Base-by-base conservation (phyloP, 2,797 vertebrate species). In the Benthosema pterotum region DNA sequence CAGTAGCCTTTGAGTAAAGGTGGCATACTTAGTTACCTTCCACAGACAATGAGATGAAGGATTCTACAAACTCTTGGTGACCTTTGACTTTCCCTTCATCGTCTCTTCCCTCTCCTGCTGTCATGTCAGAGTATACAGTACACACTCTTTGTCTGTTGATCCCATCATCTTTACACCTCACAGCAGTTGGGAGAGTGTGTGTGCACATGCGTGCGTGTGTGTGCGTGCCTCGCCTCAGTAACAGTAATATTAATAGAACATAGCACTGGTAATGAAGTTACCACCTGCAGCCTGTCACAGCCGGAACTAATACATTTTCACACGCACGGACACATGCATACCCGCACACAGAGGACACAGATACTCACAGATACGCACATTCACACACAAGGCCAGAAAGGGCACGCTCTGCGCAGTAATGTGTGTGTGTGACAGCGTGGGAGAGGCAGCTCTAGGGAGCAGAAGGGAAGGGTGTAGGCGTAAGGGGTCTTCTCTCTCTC, bases 211-310 rank as follows among this genome's bases (percentile, higher is more conserved):
- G 43, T 46, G 43, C 5, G 43, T 46, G 43, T 46, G 43, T n/a
- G 45, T 46, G 13, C 22, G 51, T 13, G 16, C 9, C 42, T 51
- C 9, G 38, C 48, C 54, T 58, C 16, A 52, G 19, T 38, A 38
- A 59, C 65, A 62, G 62, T 52, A 53, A 22, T 72, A 52, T 87
- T 87, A 80, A 85, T 83, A 87, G 80, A 69, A 54, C 58, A n/a
- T n/a, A 53, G 51, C 2, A 4, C 61, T 74, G 73, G 64, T 80
- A 78, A 83, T 84, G 75, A 82, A 69, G 73, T 76, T 75, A 75
- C 83, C 83, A 83, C 75, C 81, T 87, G 79, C 45, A 69, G 45
- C 56, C 52, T 47, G 45, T 60, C 48, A 70, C 17, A 5, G 53
- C 58, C 43, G 67, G 60, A 78, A 56, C 65, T 52, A 52, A 61